Evolutionary conservation across 2,888 invertebrate genomes (phyloP), one percentile per base, ranked within the genome.

Genomic region (Byasa hedistus): DNA sequence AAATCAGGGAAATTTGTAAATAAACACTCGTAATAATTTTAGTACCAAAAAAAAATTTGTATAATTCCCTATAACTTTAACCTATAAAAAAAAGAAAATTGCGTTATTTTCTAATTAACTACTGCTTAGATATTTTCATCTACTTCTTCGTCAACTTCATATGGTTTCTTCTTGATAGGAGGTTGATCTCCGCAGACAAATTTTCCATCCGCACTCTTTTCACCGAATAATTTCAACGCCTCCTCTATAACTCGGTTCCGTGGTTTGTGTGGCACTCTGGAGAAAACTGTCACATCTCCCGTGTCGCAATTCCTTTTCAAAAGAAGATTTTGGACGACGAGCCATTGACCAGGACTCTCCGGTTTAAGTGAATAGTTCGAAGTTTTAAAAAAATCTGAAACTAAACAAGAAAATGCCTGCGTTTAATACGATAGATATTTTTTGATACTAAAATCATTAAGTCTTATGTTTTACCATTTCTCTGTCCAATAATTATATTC

Each of bases 401-500:
- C 52, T 58, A 22, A 48, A 36, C 22, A 21, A 32, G 36, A 58
- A 48, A 48, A 5, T 48, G 4, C 5, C 17, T 19, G 12, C 5
- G 1, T 1, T 48, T 15, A 19, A 1, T 15, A 48, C 12, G 1
- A n/a, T 17, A n/a, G 48, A 32, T 10, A 5, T 48, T 48, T 48
- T 17, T 48, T 48, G 17, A 48, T 48, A 48, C 32, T 10, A 32
- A 32, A 32, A 32, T 32, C 32, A 48, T 15, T 15, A 17, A 19
- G 48, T 48, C 17, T 17, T 15, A 48, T 48, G 12, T 19, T 8
- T 27, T 22, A 71, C 72, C 69, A 54, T 64, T 64, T 8, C 56
- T 51, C 15, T 51, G 21, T 57, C 39, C 57, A 19, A 84, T 69
- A 17, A 83, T 73, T 57, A 85, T 70, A 57, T 84, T 85, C 3